These are phyloP conservation scores for Trissolcus basalis DNA, from an alignment of 1,140 invertebrate genomes.

Conservation along the genomic window DNA sequence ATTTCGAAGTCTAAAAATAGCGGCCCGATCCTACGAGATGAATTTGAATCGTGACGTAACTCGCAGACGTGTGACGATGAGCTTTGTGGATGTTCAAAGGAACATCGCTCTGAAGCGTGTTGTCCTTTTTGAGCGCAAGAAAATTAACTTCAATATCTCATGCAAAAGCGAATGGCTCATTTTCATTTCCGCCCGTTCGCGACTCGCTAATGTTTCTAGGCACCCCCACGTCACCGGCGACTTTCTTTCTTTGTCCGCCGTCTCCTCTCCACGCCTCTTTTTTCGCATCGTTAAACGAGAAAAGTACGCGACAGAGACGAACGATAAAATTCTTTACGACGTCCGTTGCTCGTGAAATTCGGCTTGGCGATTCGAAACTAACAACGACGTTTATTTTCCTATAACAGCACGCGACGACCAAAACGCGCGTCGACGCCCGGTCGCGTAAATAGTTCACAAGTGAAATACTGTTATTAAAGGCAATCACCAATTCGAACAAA, in stretches of 20 bases:
- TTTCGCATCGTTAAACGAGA: slow-evolving; percentile 60
- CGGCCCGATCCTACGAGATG: too few relatives aligned
- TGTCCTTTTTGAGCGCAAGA: slow-evolving; percentile 25
- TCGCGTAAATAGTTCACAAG: slow-evolving; percentile 45
- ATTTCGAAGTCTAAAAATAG: too few relatives aligned
- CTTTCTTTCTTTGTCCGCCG: slow-evolving; percentile 30
- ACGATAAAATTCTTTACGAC: slow-evolving; percentile 58
- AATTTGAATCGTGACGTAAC: too few relatives aligned
- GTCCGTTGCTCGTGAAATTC: slow-evolving; percentile 53
- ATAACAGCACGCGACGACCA: slow-evolving; percentile 43
- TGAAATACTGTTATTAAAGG: slow-evolving; percentile 43
- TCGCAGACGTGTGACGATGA: slow-evolving; percentile 6
- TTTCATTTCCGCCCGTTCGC: slow-evolving; percentile 49
- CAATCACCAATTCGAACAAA: slow-evolving; percentile 12
- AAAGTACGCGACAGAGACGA: slow-evolving; percentile 58
- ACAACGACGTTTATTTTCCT: slow-evolving; percentile 57
- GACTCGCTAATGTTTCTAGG: slow-evolving; percentile 45
- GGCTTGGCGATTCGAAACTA: slow-evolving; percentile 49
- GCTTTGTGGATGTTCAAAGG: slow-evolving; percentile 13
- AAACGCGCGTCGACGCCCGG: slow-evolving; percentile 41
- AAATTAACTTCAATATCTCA: slow-evolving; percentile 44
- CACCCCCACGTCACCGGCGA: slow-evolving; percentile 17
- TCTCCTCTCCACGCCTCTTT: slow-evolving; percentile 47
- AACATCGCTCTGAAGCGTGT: slow-evolving; percentile 32
- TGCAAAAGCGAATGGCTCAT: slow-evolving; percentile 45